Conservation (phyloP, 1,140 invertebrate species). For the Metopolophium dirhodum region DNA sequence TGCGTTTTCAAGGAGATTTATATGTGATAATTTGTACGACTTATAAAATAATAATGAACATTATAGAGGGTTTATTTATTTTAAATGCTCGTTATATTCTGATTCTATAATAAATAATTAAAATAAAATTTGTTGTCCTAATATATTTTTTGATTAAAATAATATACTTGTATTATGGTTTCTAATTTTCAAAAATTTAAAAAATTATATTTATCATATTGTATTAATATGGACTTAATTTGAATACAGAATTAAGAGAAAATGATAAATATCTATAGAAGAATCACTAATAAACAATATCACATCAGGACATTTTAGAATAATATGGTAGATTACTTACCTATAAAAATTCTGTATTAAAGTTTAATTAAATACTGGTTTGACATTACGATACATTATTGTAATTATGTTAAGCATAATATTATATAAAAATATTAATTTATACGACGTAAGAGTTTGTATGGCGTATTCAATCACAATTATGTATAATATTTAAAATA, state of each 20-base stretch:
- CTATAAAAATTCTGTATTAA: no score
- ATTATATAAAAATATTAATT: not conserved
- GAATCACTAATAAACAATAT: not conserved
- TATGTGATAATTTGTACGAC: not conserved
- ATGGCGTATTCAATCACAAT: not conserved
- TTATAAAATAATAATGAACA: no score
- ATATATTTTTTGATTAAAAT: no score
- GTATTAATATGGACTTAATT: not conserved
- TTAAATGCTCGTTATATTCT: not conserved
- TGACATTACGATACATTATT: not conserved
- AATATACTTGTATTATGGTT: no score
- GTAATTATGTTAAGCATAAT: not conserved
- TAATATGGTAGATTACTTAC: not conserved
- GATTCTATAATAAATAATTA: not conserved
- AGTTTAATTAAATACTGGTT: no score
- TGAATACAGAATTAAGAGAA: not conserved
- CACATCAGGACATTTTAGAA: not conserved
- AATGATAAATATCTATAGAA: not conserved
- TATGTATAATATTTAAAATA: not conserved
- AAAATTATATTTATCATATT: no score
- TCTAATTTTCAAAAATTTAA: no score
- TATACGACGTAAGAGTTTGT: not conserved
- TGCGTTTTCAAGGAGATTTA: not conserved
- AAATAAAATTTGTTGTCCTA: no score
- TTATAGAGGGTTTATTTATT: not conserved